These are phyloP conservation scores for Lapara coniferarum DNA, from an alignment of 2,888 invertebrate species.

Conservation along the genomic window DNA sequence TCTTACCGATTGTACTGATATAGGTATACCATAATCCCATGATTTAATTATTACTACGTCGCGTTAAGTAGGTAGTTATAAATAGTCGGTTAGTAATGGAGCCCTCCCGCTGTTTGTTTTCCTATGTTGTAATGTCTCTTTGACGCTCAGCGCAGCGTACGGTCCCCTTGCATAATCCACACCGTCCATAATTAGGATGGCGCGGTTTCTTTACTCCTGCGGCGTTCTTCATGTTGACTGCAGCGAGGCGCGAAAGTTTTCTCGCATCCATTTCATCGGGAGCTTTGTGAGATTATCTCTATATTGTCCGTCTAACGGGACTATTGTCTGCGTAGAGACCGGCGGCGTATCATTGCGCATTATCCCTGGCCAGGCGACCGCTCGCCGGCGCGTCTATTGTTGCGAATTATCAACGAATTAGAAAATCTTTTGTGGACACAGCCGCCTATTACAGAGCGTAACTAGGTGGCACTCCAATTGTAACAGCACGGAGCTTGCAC, in stretches of 20 bases:
- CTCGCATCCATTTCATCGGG: slow-evolving; percentile 71
- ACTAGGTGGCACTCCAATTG: slow-evolving; percentile 76
- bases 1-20: background rate
- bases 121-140: slow-evolving; percentile 59
- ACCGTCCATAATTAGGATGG: slow-evolving; percentile 64
- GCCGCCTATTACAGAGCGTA: slow-evolving; percentile 69
- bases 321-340: slow-evolving; percentile 58
- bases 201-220: slow-evolving; percentile 64
- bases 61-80: background rate
- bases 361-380: slow-evolving; percentile 66
- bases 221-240: slow-evolving; percentile 65
- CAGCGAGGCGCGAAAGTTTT: slow-evolving; percentile 78
- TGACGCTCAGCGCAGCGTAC: slow-evolving; percentile 62
- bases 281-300: slow-evolving; percentile 77
- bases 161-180: slow-evolving; percentile 71
- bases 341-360: slow-evolving; percentile 78
- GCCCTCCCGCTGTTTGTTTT: slow-evolving; percentile 76
- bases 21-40: slow-evolving; percentile 14
- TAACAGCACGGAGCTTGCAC: slow-evolving; percentile 43
- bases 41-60: slow-evolving; percentile 9
- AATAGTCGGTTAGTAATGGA: slow-evolving; percentile 31
- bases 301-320: slow-evolving; percentile 77
- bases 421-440: slow-evolving; percentile 66
- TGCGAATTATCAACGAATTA: slow-evolving; percentile 79
- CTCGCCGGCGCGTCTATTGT: slow-evolving; percentile 65